Percentiles rank a stretch among this genome's conserved stretches.
These are phyloP conservation scores for Falco punctatus DNA, from an alignment of 2,113 vertebrate genomes.

Conservation along the genomic window DNA sequence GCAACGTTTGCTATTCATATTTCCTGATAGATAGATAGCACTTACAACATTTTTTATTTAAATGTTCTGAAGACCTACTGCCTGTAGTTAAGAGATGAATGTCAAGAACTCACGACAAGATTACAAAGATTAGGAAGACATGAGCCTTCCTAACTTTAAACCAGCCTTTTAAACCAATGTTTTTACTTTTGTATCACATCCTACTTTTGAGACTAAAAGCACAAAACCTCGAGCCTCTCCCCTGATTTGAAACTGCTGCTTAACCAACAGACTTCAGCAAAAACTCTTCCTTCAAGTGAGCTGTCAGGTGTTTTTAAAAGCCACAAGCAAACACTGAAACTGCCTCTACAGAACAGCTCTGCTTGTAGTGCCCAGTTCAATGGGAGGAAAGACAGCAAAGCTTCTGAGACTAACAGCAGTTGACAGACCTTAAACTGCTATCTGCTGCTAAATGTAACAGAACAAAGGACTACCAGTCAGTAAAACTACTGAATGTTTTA, in stretches of 20 bases:
- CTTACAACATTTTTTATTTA: neutral
- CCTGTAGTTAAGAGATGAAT: neutral
- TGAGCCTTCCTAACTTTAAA: neutral
- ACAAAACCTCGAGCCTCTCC: neutral
- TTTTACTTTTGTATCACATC: neutral
- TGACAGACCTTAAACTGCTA: neutral
- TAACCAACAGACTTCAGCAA: neutral
- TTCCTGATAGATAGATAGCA: neutral
- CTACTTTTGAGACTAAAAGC: neutral
- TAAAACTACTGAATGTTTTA: too few species aligned
- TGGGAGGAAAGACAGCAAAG: neutral
- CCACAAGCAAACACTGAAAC: neutral
- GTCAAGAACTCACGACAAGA: neutral
- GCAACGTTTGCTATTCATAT: neutral
- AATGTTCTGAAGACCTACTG: neutral
- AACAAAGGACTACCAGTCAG: neutral
- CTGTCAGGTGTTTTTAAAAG: neutral
- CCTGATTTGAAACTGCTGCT: neutral
- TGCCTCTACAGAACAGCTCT: neutral
- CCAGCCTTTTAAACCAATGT: neutral
- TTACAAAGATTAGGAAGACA: neutral
- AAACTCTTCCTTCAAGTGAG: neutral
- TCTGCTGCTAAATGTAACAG: neutral
- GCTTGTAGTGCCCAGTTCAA: neutral
- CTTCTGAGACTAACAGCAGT: neutral